phyloP scores from a whole-genome alignment of 1,140 invertebrate species.

The Pseudobourletiella spinata region DNA sequence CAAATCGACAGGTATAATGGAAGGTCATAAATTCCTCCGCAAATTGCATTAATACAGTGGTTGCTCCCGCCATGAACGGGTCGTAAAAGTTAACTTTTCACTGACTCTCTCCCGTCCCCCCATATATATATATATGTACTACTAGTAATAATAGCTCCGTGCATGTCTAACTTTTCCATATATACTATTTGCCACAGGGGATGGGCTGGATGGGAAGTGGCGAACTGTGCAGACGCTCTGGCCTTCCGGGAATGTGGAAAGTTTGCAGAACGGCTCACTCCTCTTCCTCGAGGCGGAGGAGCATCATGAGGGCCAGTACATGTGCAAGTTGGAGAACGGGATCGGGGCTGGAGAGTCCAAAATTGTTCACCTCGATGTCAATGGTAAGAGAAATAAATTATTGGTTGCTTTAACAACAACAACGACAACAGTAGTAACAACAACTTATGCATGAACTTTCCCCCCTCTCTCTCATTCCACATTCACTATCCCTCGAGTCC shows the following conservation, averaged over 20 bases:
- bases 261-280: constrained; percentile 55
- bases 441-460: too few relatives aligned
- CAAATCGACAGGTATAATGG: constrained; percentile 30
- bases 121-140: too few relatives aligned
- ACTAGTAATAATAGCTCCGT: not conserved
- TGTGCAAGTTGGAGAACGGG: constrained; percentile 73
- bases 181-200: constrained; percentile 11
- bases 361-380: constrained; percentile 62
- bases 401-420: too few relatives aligned
- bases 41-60: too few relatives aligned
- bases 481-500: too few relatives aligned
- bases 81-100: not conserved
- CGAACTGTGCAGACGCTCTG: constrained; percentile 26
- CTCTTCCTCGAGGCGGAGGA: constrained; percentile 58
- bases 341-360: constrained; percentile 67
- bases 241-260: constrained; percentile 13
- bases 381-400: constrained; percentile 48
- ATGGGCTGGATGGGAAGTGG: constrained; percentile 20
- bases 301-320: constrained; percentile 68
- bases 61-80: not conserved
- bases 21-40: too few relatives aligned
- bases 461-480: too few relatives aligned
- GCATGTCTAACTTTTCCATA: not conserved
- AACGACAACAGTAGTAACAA: too few relatives aligned
- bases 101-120: too few relatives aligned